phyloP scores from a whole-genome alignment of 2,797 vertebrate genomes.

The Enteromius treurensis region DNA sequence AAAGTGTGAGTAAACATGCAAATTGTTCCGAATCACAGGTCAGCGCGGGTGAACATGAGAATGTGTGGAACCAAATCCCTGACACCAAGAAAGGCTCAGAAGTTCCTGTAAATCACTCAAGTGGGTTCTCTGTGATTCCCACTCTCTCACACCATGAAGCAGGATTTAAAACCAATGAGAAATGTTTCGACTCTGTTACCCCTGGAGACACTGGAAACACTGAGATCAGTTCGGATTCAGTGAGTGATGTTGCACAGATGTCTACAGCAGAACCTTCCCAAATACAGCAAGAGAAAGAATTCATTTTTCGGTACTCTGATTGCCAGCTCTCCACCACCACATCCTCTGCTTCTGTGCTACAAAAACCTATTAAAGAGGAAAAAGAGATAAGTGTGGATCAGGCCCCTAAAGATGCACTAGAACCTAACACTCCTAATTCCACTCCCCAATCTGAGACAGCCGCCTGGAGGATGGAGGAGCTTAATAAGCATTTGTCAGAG shows the following conservation, averaged over 20 bases:
- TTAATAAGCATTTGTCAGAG: conserved; percentile 31
- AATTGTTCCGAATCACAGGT: conserved; percentile 56
- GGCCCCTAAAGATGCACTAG: conserved; percentile 3
- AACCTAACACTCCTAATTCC: not conserved
- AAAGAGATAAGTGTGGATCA: conserved; percentile 9
- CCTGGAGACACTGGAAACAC: conserved; percentile 29
- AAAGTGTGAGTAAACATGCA: conserved; percentile 59
- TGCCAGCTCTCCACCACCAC: not conserved
- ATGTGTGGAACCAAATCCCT: conserved; percentile 47
- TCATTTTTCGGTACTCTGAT: not conserved
- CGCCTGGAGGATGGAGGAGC: not conserved
- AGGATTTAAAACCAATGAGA: conserved; percentile 35
- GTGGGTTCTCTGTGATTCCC: conserved; percentile 15
- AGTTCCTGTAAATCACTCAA: conserved; percentile 41
- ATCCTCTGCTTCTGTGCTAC: not conserved
- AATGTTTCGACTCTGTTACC: conserved; percentile 29
- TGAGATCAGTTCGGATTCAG: conserved; percentile 36
- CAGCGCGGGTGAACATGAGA: conserved; percentile 46
- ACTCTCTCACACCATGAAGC: conserved; percentile 23
- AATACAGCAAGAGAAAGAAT: conserved; percentile 2
- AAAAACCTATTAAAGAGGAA: conserved; percentile 23
- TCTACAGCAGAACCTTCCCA: conserved; percentile 28
- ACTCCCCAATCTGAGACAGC: conserved; percentile 30
- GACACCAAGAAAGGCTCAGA: conserved; percentile 57
- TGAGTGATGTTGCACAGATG: conserved; percentile 34